Percentiles rank a stretch among this genome's conserved stretches.
phyloP scores from a whole-genome alignment of 2,797 vertebrate genomes.

The Scomberomorus guttatus region DNA sequence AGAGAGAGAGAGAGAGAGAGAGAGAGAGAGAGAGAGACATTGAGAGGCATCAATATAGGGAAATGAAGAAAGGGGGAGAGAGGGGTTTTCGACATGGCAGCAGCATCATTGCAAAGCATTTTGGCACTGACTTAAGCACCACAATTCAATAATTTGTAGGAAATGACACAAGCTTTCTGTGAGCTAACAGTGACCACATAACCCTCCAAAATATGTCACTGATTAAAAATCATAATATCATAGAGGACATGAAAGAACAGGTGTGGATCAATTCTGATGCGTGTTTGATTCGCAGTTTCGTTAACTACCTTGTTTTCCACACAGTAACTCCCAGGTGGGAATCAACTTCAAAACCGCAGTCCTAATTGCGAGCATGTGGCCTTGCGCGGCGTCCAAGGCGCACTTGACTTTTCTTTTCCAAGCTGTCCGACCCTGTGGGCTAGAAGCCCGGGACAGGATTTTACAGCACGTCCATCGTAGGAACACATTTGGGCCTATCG shows the following conservation, averaged over 20 bases:
- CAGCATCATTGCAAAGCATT: conserved; percentile 11
- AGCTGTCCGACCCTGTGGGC: conserved; percentile 28
- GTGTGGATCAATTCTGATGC: conserved; percentile 59
- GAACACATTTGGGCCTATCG: not conserved
- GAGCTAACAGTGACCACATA: conserved; percentile 42
- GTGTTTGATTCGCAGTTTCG: conserved; percentile 70
- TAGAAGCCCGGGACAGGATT: conserved; percentile 15
- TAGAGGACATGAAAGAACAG: conserved; percentile 66
- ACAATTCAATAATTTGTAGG: conserved; percentile 39
- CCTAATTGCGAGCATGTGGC: conserved; percentile 79
- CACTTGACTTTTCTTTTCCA: conserved; percentile 49
- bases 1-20: not conserved
- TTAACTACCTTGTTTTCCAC: conserved; percentile 71
- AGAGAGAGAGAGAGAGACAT: not conserved
- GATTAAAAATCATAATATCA: conserved; percentile 57
- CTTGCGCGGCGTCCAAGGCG: conserved; percentile 49
- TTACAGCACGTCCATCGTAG: not conserved
- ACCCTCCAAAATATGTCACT: conserved; percentile 49
- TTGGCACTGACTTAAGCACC: conserved; percentile 42
- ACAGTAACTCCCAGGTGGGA: conserved; percentile 71
- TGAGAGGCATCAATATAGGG: not conserved
- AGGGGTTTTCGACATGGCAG: not conserved
- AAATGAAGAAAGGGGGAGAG: not conserved
- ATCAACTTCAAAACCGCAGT: conserved; percentile 64
- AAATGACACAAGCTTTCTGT: conserved; percentile 60